A percentile compares a stretch with the other conserved stretches of the same genome.
phyloP scores from a whole-genome alignment of 2,888 invertebrate species.

The Lumbricus terrestris region DNA sequence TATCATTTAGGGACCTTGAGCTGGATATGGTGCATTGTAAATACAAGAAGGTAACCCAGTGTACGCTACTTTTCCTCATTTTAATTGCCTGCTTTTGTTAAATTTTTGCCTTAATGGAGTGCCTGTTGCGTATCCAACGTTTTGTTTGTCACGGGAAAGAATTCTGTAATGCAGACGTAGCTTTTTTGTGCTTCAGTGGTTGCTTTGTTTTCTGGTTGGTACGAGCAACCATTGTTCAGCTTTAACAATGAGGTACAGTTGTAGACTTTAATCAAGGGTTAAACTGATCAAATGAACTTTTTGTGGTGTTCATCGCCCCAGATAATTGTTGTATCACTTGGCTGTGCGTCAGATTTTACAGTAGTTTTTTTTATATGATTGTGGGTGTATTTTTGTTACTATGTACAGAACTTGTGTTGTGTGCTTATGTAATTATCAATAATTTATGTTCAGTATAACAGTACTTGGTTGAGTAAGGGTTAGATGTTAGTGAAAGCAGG shows the following conservation, averaged over 20 bases:
- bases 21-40: too few relatives aligned
- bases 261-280: not conserved
- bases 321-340: not conserved
- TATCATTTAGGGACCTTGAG: too few relatives aligned
- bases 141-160: not conserved
- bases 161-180: not conserved
- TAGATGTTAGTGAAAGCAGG: not conserved
- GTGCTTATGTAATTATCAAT: not conserved
- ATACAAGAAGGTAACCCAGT: not conserved
- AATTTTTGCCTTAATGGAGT: not conserved
- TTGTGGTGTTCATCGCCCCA: not conserved
- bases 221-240: not conserved
- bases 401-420: not conserved
- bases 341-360: not conserved
- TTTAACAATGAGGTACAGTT: not conserved
- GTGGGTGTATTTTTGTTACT: not conserved
- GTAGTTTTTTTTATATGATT: not conserved
- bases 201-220: not conserved
- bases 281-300: not conserved
- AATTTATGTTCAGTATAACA: too few relatives aligned
- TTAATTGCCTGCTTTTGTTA: not conserved
- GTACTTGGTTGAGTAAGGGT: not conserved
- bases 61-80: too few relatives aligned
- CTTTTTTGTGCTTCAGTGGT: not conserved
- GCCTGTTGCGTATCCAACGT: not conserved